phyloP scores from a whole-genome alignment of 2,113 vertebrate genomes.

The Phaetusa simplex region DNA sequence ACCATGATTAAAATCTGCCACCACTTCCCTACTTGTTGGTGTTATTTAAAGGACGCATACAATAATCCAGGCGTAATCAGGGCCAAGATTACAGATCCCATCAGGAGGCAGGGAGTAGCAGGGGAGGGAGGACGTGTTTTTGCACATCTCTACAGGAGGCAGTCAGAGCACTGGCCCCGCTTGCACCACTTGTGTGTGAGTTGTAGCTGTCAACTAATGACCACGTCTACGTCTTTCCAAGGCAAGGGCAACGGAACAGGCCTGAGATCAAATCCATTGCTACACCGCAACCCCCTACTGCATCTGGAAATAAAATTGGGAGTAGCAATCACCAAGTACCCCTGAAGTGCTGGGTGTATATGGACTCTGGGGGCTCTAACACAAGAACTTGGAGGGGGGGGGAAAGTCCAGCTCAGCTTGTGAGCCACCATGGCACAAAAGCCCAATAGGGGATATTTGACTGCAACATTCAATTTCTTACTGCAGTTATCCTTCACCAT shows the following conservation, averaged over 20 bases:
- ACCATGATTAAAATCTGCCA: background rate
- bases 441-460: background rate
- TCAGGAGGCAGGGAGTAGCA: background rate
- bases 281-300: background rate
- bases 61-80: background rate
- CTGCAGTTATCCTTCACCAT: background rate
- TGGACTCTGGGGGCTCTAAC: background rate
- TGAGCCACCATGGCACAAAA: background rate
- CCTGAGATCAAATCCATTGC: background rate
- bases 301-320: background rate
- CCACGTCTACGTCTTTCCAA: background rate
- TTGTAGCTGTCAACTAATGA: background rate
- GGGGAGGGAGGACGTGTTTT: background rate
- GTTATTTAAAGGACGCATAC: background rate
- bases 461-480: background rate
- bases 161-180: background rate
- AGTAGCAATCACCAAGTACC: background rate
- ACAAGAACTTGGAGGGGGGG: no score
- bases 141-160: background rate
- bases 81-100: background rate
- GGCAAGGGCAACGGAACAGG: background rate
- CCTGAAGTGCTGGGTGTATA: background rate
- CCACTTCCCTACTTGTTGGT: background rate
- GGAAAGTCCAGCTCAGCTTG: background rate
- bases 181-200: background rate